A percentile compares a stretch with the other conserved stretches of the same genome.
phyloP scores from a whole-genome alignment of 2,113 vertebrate genomes.

The Muscicapa adusta region DNA sequence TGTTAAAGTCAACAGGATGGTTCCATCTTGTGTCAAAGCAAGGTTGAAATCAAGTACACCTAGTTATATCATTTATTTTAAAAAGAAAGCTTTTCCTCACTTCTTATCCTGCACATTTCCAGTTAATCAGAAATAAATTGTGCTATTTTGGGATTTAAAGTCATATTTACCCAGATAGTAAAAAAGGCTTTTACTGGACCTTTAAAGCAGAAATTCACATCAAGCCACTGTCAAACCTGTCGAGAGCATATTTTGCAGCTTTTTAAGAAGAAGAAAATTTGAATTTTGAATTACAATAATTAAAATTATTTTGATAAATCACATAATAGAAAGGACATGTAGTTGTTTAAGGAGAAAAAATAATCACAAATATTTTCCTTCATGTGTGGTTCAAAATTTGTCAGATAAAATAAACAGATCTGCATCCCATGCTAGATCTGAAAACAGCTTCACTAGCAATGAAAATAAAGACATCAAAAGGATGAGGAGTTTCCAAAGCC shows the following conservation, averaged over 20 bases:
- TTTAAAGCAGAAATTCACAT: neutral
- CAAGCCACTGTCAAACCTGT: neutral
- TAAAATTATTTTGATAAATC: neutral
- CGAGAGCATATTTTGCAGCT: neutral
- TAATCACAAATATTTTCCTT: neutral
- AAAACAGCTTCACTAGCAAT: neutral
- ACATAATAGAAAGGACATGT: neutral
- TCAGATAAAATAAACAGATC: neutral
- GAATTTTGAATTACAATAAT: neutral
- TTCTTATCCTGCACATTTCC: neutral
- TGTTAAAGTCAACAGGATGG: neutral
- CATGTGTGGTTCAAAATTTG: neutral
- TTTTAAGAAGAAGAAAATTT: neutral
- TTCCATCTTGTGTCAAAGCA: neutral
- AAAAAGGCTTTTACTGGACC: neutral
- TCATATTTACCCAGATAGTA: neutral
- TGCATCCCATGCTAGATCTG: neutral
- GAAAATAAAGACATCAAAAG: neutral
- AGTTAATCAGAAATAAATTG: neutral
- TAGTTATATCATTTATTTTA: neutral
- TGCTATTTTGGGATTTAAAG: neutral
- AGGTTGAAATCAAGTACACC: neutral
- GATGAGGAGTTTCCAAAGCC: neutral
- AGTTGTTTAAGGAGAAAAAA: neutral
- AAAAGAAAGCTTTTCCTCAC: neutral